Percentiles rank a stretch among this genome's conserved stretches.
Conservation (phyloP, 1,140 invertebrate genomes). For the Camponotus pennsylvanicus region DNA sequence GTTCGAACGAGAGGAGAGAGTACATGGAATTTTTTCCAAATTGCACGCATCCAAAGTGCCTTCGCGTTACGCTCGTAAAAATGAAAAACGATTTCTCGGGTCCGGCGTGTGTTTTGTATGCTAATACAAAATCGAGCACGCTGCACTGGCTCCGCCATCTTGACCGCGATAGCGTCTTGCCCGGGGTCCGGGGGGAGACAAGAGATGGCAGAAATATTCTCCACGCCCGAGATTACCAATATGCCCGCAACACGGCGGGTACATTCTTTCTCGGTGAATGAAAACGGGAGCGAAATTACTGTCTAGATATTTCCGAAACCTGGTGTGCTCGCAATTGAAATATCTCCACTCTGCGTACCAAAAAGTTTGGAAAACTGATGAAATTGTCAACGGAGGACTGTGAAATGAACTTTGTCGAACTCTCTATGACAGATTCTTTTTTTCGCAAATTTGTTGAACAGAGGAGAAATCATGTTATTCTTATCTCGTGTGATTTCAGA, state of each 20-base stretch:
- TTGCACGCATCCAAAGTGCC: neutral
- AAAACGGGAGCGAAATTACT: slow-evolving; percentile 53
- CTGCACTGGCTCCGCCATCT: slow-evolving; percentile 78
- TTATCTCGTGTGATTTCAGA: neutral
- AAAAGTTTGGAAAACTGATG: slow-evolving; percentile 42
- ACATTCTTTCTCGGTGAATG: slow-evolving; percentile 72
- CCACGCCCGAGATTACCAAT: slow-evolving; percentile 80
- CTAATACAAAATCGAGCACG: slow-evolving; percentile 68
- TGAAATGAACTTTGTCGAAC: neutral
- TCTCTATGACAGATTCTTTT: slow-evolving; percentile 12
- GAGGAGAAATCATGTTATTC: neutral
- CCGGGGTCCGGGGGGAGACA: slow-evolving; percentile 41
- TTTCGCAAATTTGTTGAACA: neutral
- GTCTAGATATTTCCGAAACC: slow-evolving; percentile 66
- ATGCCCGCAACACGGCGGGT: slow-evolving; percentile 73
- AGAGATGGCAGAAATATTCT: slow-evolving; percentile 79
- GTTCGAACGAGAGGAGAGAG: neutral
- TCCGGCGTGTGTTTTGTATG: slow-evolving; percentile 71
- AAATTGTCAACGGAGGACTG: slow-evolving; percentile 12
- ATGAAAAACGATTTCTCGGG: slow-evolving; percentile 43
- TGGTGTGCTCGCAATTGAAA: slow-evolving; percentile 39
- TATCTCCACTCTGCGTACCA: slow-evolving; percentile 15
- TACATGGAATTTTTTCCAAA: slow-evolving; percentile 35
- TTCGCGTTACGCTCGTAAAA: slow-evolving; percentile 29
- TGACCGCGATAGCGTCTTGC: slow-evolving; percentile 82